A percentile compares a stretch with the other conserved stretches of the same genome.
Evolutionary conservation across 2,113 vertebrate genomes (phyloP).

Genomic region (Anser cygnoides): DNA sequence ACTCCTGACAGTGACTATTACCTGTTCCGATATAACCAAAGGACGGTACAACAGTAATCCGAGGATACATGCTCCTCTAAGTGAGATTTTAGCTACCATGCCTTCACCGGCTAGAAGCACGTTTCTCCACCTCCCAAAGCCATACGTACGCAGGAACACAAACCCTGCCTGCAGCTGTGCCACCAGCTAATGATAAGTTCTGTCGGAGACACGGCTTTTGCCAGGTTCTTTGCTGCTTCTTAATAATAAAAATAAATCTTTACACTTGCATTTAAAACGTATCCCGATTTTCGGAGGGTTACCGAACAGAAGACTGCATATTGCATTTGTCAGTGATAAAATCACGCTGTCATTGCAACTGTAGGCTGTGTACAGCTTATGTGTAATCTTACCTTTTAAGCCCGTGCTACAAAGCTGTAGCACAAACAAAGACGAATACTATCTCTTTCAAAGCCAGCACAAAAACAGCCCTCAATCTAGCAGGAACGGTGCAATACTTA

Average conservation of each 20-base stretch:
- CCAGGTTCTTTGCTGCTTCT: not conserved
- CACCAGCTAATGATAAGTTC: not conserved
- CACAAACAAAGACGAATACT: slow-evolving; percentile 72
- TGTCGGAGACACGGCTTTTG: not conserved
- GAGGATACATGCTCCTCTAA: not conserved
- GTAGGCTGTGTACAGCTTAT: slow-evolving; percentile 11
- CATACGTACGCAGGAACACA: not conserved
- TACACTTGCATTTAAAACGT: not conserved
- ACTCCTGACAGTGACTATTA: not conserved
- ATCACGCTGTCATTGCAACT: slow-evolving; percentile 9
- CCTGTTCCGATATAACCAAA: not conserved
- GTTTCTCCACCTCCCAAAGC: not conserved
- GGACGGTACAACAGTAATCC: not conserved
- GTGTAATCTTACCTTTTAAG: slow-evolving; percentile 47
- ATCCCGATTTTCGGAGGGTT: not conserved
- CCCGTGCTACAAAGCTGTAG: slow-evolving; percentile 23
- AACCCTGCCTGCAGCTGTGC: not conserved
- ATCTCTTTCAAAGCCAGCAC: slow-evolving; percentile 36
- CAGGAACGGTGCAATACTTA: slow-evolving; percentile 22
- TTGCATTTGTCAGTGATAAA: slow-evolving; percentile 31
- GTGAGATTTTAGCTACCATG: not conserved
- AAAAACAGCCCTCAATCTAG: slow-evolving; percentile 40
- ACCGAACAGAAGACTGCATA: not conserved
- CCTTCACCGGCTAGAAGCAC: not conserved
- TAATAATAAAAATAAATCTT: not conserved